These are phyloP conservation scores for Zaprionus obscuricornis DNA, from an alignment of 2,888 invertebrate genomes.

Conservation along the genomic window DNA sequence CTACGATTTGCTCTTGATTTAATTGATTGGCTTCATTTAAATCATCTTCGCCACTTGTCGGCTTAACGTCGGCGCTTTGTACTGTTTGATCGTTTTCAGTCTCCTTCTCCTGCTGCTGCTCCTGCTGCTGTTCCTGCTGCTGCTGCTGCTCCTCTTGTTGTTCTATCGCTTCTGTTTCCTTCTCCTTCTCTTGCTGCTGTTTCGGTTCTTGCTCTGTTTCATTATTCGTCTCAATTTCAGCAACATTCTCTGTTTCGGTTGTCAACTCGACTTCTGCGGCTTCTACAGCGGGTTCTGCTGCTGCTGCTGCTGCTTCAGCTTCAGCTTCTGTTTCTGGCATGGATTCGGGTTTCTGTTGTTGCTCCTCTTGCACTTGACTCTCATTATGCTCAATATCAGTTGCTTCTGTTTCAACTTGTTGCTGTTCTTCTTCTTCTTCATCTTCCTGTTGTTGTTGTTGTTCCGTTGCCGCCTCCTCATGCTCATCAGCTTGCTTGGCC, in stretches of 20 bases:
- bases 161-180: slow-evolving; percentile 7
- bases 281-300: slow-evolving; percentile 23
- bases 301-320: slow-evolving; percentile 16
- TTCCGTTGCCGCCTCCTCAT: slow-evolving; percentile 12
- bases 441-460: neutral
- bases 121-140: slow-evolving; percentile 3
- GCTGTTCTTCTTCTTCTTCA: slow-evolving; percentile 7
- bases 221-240: slow-evolving; percentile 45
- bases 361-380: slow-evolving; percentile 26
- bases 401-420: slow-evolving; percentile 36
- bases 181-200: neutral
- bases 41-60: slow-evolving; percentile 75
- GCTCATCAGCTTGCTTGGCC: slow-evolving; percentile 15
- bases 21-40: slow-evolving; percentile 76
- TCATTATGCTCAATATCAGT: slow-evolving; percentile 27
- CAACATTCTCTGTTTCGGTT: slow-evolving; percentile 27
- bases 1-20: slow-evolving; percentile 53
- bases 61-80: slow-evolving; percentile 72
- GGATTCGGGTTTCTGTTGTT: slow-evolving; percentile 31
- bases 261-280: slow-evolving; percentile 21
- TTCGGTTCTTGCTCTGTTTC: slow-evolving; percentile 22
- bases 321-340: slow-evolving; percentile 19
- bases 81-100: slow-evolving; percentile 48
- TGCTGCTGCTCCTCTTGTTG: slow-evolving; percentile 7
- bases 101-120: slow-evolving; percentile 8